Evolutionary conservation across 1,140 invertebrate genomes (phyloP), one percentile per base, ranked within the genome.

Genomic region (Lepidurus couesii): DNA sequence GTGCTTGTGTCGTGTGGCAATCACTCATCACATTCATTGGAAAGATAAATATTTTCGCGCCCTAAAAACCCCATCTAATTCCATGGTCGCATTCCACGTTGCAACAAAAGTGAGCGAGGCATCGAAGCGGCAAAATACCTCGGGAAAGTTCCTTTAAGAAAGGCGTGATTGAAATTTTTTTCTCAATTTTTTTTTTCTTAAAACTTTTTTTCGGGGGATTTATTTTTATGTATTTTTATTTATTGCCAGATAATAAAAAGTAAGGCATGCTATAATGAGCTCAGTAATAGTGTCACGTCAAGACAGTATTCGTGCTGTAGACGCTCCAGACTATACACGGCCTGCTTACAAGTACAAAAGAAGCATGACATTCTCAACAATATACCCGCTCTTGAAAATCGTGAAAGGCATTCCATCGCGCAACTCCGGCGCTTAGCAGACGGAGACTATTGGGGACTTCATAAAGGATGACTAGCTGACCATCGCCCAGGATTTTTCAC

Each of bases 41-140:
- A 21, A 65, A 16, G 16, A 65, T 5, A 65, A 21, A 21, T n/a
- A 65, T 21, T 13, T 65, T 65, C 53, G 16, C 45, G 21, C 21
- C 53, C n/a, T 65, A 65, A 65, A n/a, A 9, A 0, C 13, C 13
- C 9, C 47, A 47, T 13, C 47, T 65, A n/a, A 13, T 21, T 13
- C 47, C 53, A 65, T 21, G 53, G 53, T 65, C 53, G 13, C 53
- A 65, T 65, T 65, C 53, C 53, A 65, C 53, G 53, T 13, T 34
- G 34, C 34, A 34, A 26, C 24, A 74, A 74, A 9, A 74, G 73
- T 16, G 21, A 21, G 53, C 16, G 5, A 73, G 53, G 24, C 24
- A 73, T 11, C 44, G 44, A 75, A 42, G 75, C 44, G 75, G 44
- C 13, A 21, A 75, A 75, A 43, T 75, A 34, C 2, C 34, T 34